Evolutionary conservation across 2,888 invertebrate species (phyloP), one percentile per base, ranked within the genome.

Genomic region (Muscina levida): DNA sequence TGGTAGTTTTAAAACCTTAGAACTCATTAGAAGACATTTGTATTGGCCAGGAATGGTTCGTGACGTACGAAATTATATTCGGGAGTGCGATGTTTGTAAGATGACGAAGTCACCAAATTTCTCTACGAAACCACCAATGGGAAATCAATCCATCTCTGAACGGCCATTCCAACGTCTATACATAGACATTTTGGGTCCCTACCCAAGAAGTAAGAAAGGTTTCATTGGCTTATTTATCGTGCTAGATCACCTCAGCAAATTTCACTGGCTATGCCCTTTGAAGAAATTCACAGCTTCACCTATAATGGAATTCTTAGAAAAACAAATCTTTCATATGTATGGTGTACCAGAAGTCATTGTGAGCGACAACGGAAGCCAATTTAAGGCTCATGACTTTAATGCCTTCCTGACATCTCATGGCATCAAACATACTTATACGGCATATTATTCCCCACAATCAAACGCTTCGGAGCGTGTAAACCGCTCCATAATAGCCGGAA

Each of bases 151-250:
- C 22, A 19, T 51, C 1, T 51, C 51, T 2, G 22, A 51, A 51
- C 15, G 51, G 22, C 51, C 51, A 10, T 51, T 22, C n/a, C n/a
- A n/a, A n/a, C n/a, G n/a, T n/a, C n/a, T n/a, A n/a, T n/a, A n/a
- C n/a, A n/a, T n/a, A n/a, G 51, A 51, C 19, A 22, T 51, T 10
- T 8, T 51, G 17, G 51, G 51, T 8, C 51, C 51, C 5, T 51
- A 51, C 51, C 51, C 51, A 8, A 51, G 51, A 51, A 51, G 51
- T 22, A 51, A 51, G 22, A 22, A 17, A 11, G 51, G 51, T 51
- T 22, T 22, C 19, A 51, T 51, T 5, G 51, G 51, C 19, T 22
- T 51, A 10, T 19, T 51, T 19, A 51, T 51, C 2, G 51, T 51
- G 17, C 22, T 51, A 3, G 51, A 22, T 22, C 51, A n/a, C n/a